Conservation (phyloP, 2,797 vertebrate genomes). For the Hippocampus kuda region DNA sequence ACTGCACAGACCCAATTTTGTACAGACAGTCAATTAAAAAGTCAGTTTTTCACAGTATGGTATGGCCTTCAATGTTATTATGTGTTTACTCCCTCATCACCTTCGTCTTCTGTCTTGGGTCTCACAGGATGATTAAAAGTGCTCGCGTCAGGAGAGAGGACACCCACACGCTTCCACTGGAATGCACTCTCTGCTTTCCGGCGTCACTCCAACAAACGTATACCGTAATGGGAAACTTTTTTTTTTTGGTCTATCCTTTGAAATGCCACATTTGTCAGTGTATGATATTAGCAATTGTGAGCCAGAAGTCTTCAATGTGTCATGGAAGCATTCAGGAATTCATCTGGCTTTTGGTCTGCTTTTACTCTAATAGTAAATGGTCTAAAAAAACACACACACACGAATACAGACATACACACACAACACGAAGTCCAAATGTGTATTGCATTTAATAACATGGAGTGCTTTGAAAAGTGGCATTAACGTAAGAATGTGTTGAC, state of each 20-base stretch:
- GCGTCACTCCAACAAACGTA: neutral
- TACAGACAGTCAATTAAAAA: too few relatives aligned
- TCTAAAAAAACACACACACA: neutral
- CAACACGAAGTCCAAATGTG: neutral
- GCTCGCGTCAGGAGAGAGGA: neutral
- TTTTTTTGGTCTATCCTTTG: neutral
- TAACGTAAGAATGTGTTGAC: neutral
- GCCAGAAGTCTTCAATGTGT: neutral
- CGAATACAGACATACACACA: neutral
- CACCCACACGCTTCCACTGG: neutral
- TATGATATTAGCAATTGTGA: neutral
- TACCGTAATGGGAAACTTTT: neutral
- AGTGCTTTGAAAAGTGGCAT: neutral
- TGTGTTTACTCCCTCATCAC: neutral
- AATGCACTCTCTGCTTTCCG: neutral
- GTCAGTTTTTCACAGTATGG: too few relatives aligned
- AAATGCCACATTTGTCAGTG: neutral
- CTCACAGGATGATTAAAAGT: constrained; percentile 3
- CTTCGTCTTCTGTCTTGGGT: neutral
- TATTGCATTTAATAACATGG: neutral
- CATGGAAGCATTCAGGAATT: constrained; percentile 1
- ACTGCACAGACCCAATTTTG: too few relatives aligned
- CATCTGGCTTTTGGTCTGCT: neutral
- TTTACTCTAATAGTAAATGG: neutral
- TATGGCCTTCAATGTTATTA: neutral